These are phyloP conservation scores for Neoitamus cyanurus DNA, from an alignment of 2,888 invertebrate genomes.

Conservation along the genomic window DNA sequence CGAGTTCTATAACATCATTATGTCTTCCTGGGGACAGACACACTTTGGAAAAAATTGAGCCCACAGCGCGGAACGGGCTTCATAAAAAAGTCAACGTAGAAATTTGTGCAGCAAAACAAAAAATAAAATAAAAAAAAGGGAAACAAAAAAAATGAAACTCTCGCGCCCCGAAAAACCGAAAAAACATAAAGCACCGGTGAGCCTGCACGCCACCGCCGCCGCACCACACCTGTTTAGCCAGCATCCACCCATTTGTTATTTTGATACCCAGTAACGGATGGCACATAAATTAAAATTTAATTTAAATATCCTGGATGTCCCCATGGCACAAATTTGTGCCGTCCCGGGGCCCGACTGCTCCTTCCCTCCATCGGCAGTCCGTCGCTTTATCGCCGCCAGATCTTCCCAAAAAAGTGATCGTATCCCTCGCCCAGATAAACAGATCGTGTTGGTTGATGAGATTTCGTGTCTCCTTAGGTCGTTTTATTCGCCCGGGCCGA, in stretches of 20 bases:
- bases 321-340: constrained; percentile 44
- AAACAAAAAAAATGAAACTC: neutral
- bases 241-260: constrained; percentile 50
- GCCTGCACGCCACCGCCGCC: neutral
- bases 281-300: constrained; percentile 50
- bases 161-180: neutral
- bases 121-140: neutral
- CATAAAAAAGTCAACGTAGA: constrained; percentile 22
- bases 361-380: neutral
- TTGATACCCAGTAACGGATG: constrained; percentile 48
- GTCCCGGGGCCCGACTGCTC: neutral
- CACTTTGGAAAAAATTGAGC: constrained; percentile 25
- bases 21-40: constrained; percentile 44
- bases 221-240: constrained; percentile 51
- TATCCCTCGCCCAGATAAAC: constrained; percentile 28
- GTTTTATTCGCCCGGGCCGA: constrained; percentile 35
- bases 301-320: constrained; percentile 50
- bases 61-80: constrained; percentile 20
- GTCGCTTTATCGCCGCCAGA: constrained; percentile 13
- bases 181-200: constrained; percentile 14
- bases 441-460: constrained; percentile 44
- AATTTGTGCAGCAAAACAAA: constrained; percentile 19
- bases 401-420: constrained; percentile 27
- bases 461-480: constrained; percentile 24
- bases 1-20: constrained; percentile 46